Evolutionary conservation across 2,888 invertebrate genomes (phyloP).

Genomic region (Tetragnatha montana): DNA sequence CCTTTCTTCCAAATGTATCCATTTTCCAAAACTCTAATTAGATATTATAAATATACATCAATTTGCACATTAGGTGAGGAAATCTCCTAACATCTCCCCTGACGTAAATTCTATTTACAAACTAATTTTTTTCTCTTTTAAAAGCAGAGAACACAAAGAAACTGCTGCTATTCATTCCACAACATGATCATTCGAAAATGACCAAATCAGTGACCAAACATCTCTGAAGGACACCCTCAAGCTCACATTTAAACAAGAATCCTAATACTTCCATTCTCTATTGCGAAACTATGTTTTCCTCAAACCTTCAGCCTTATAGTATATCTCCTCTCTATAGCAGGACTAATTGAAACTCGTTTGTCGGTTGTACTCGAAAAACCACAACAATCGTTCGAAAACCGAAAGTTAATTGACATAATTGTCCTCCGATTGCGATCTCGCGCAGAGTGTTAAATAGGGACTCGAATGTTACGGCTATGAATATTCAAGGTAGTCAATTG

Average conservation of each 20-base stretch:
- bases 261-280: background rate
- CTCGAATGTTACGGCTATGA: conserved; percentile 28
- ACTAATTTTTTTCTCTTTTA: too few relatives aligned
- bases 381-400: conserved; percentile 42
- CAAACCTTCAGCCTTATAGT: conserved; percentile 3
- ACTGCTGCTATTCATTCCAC: background rate
- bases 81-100: too few relatives aligned
- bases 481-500: conserved; percentile 36
- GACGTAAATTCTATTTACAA: too few relatives aligned
- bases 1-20: too few relatives aligned
- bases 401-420: conserved; percentile 56
- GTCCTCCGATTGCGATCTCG: conserved; percentile 41
- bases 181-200: background rate
- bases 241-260: background rate
- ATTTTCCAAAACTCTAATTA: too few relatives aligned
- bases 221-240: conserved; percentile 3
- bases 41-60: too few relatives aligned
- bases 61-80: too few relatives aligned
- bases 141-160: background rate
- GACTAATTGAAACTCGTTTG: conserved; percentile 35
- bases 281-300: conserved; percentile 1
- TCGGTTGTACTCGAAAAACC: conserved; percentile 18
- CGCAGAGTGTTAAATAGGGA: conserved; percentile 28
- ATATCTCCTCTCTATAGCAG: background rate
- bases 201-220: background rate